Base-by-base conservation (phyloP, 2,888 invertebrate species). In the Lithophane socia region DNA sequence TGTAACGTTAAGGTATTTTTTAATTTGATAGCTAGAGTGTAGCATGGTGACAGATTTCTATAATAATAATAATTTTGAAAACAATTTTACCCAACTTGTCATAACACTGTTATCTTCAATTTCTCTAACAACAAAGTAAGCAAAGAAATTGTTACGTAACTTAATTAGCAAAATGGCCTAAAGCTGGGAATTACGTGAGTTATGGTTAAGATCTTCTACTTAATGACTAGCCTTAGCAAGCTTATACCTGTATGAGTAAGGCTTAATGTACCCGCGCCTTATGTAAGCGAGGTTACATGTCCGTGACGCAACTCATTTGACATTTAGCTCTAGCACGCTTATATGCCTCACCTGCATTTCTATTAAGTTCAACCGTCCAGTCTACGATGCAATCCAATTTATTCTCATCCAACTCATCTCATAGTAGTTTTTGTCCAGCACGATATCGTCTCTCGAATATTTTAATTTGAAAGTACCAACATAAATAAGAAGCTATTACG, bases 401-500 rank as follows among this genome's bases (percentile, higher is more conserved):
- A 92, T 91, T 92, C 90, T 90, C 91, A 92, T 94, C 91, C 92
- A 89, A 88, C 85, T 80, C 86, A 83, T 82, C 88, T 89, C 79
- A 89, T 90, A 88, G 84, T 86, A 82, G 83, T 90, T 93, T 94
- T 93, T 92, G 90, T 91, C 44, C 78, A 85, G 83, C 88, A 87
- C 85, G 85, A 88, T 90, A 91, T 90, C 90, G 88, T 89, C 80
- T 88, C 76, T 90, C 75, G 88, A 91, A 91, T 93, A 94, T 94
- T 95, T 94, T 95, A 95, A 95, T 95, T 95, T 94, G 90, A 93
- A 93, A 92, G 91, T 93, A 93, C 85, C 83, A 77, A 84, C 92
- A 93, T 94, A 94, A 94, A 94, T 94, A 94, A 89, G 90, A 93
- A 85, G 92, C 93, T 92, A 93, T 94, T 95, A 94, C 92, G 89